Evolutionary conservation across 2,113 vertebrate genomes (phyloP), one percentile per base, ranked within the genome.

Genomic region (Cyphotilapia sp.): DNA sequence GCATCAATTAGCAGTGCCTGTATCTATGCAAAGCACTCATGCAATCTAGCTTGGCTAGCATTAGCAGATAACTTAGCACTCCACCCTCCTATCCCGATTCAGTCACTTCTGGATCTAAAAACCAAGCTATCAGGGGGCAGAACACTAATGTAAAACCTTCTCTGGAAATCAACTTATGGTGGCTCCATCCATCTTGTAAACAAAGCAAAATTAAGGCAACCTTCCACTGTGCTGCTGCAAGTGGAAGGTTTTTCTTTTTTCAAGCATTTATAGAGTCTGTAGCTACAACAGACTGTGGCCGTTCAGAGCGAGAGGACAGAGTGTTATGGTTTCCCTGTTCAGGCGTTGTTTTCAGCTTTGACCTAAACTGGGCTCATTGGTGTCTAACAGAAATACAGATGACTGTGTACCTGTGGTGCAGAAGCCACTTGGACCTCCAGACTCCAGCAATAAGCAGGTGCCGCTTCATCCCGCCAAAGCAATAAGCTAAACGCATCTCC

Each of bases 401-500:
- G 45, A n/a, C 59, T 54, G 51, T 17, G n/a, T 4, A 27, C 40
- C 13, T 51, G 56, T 81, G 82, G 42, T 59, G 82, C 80, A 35
- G 56, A 33, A 53, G 40, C 69, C 42, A 71, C 57, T 69, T n/a
- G 16, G 56, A 80, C 57, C 40, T 85, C 69, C 88, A 90, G 56
- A 78, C 87, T 83, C 51, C 35, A 87, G 76, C 83, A 83, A 88
- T 88, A 88, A 91, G 81, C 82, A 63, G 14, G 42, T 33, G 14
- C 42, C 2, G 57, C 71, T 81, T 57, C 85, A 82, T 56, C 53
- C 80, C 24, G 38, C 81, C 89, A 84, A 88, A 88, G 89, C 89
- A 92, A 89, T 91, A 92, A 92, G 85, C 81, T 87, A 83, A 93
- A 27, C 85, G 59, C 33, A 10, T 89, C 88, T 82, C 86, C 74